A percentile compares a stretch with the other conserved stretches of the same genome.
phyloP scores from a whole-genome alignment of 1,140 invertebrate genomes.

The Drosophila tropicalis region DNA sequence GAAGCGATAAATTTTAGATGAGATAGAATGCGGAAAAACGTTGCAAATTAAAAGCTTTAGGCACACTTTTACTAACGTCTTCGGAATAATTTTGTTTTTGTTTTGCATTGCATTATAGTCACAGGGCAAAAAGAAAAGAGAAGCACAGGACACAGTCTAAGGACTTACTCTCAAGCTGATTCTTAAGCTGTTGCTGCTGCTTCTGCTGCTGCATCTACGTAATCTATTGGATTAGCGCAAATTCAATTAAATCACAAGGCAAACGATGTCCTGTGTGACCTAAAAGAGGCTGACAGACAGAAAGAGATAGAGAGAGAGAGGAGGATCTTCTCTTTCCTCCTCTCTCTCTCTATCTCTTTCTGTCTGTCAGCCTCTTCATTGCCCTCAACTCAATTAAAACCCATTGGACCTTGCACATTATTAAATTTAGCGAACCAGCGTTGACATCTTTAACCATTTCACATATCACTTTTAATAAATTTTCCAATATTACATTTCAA shows the following conservation, averaged over 20 bases:
- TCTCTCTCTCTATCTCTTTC: too few species aligned
- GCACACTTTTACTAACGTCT: background rate
- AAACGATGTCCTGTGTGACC: slow-evolving; percentile 42
- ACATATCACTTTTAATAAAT: slow-evolving; percentile 34
- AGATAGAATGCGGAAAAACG: background rate
- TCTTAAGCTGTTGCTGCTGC: slow-evolving; percentile 32
- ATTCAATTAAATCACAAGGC: slow-evolving; percentile 65
- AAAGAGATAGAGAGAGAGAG: background rate
- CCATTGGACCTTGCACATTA: slow-evolving; percentile 43
- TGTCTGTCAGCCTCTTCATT: too few species aligned
- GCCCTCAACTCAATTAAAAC: slow-evolving; percentile 66
- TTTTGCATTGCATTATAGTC: slow-evolving; percentile 66
- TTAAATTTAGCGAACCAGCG: slow-evolving; percentile 37
- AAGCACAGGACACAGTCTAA: slow-evolving; percentile 10
- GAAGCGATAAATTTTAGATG: slow-evolving; percentile 23
- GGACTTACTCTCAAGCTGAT: background rate
- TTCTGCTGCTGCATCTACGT: slow-evolving; percentile 54
- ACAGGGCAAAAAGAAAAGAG: slow-evolving; percentile 17
- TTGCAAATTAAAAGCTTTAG: background rate
- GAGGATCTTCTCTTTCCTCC: too few species aligned
- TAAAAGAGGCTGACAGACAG: background rate
- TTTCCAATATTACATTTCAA: slow-evolving; percentile 32
- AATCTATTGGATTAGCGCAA: slow-evolving; percentile 78
- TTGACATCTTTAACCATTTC: slow-evolving; percentile 28
- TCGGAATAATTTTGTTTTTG: slow-evolving; percentile 76